Evolutionary conservation across 2,113 vertebrate species (phyloP).

Genomic region (Perccottus glenii): DNA sequence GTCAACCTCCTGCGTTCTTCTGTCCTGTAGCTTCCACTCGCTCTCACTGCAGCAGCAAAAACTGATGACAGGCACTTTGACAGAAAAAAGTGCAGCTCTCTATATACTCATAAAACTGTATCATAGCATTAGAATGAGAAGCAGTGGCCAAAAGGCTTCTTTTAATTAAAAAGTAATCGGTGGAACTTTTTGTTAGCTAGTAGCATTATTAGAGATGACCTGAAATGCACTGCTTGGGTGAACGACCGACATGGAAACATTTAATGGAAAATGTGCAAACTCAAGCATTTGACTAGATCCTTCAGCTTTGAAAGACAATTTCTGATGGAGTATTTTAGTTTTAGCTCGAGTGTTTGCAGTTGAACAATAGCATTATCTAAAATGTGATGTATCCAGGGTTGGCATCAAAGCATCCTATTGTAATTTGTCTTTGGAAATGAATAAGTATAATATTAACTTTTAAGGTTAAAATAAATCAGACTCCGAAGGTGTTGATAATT

Average conservation of each 20-base stretch:
- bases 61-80: constrained; percentile 7
- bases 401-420: too few species aligned
- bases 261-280: too few species aligned
- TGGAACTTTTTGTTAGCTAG: background rate
- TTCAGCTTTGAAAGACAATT: too few species aligned
- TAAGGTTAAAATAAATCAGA: too few species aligned
- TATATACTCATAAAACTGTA: background rate
- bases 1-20: constrained; percentile 7
- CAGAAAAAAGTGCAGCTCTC: constrained; percentile 1
- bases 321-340: too few species aligned
- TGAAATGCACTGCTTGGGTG: background rate
- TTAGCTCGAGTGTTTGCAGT: too few species aligned
- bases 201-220: constrained; percentile 9
- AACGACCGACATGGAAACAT: background rate
- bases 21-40: background rate
- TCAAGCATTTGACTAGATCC: too few species aligned
- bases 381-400: too few species aligned
- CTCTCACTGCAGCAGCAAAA: background rate
- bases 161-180: constrained; percentile 21
- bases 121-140: background rate
- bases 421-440: too few species aligned
- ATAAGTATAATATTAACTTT: too few species aligned
- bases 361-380: too few species aligned
- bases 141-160: constrained; percentile 3
- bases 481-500: too few species aligned